These are phyloP conservation scores for Chamaea fasciata DNA, from an alignment of 2,113 vertebrate species.

Conservation along the genomic window DNA sequence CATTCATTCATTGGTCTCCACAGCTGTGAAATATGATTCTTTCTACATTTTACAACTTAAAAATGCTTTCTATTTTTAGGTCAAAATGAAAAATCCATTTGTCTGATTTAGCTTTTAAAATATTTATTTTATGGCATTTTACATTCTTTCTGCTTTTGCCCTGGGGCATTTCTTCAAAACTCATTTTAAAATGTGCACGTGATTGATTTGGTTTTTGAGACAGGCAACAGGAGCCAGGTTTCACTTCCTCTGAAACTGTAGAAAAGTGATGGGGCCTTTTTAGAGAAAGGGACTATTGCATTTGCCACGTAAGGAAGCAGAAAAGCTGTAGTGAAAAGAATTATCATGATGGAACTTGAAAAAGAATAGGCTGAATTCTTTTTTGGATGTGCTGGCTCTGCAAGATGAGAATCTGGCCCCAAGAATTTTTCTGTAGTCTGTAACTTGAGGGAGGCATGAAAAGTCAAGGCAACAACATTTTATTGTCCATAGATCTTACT, in stretches of 20 bases:
- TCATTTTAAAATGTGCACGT: neutral
- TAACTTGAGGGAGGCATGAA: neutral
- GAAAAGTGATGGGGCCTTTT: neutral
- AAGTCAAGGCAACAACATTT: neutral
- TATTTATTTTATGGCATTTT: slow-evolving; percentile 52
- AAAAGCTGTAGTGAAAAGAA: neutral
- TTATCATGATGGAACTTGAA: neutral
- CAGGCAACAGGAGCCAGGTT: slow-evolving; percentile 27
- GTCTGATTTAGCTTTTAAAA: slow-evolving; percentile 48
- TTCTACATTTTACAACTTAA: slow-evolving; percentile 34
- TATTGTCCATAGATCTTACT: neutral
- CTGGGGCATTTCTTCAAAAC: slow-evolving; percentile 17
- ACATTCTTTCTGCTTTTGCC: slow-evolving; percentile 18
- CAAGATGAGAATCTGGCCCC: neutral
- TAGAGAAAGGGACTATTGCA: neutral
- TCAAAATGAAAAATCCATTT: slow-evolving; percentile 30
- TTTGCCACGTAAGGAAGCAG: neutral
- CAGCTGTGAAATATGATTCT: slow-evolving; percentile 29
- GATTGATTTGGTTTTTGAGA: slow-evolving; percentile 44
- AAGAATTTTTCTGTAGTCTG: neutral
- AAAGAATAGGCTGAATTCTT: neutral
- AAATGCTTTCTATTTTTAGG: slow-evolving; percentile 46
- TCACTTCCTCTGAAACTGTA: neutral
- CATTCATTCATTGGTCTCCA: slow-evolving; percentile 26
- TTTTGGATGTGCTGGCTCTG: neutral